Evolutionary conservation across 2,113 vertebrate genomes (phyloP), one percentile per base, ranked within the genome.

Genomic region (Microcebus tavaratra): DNA sequence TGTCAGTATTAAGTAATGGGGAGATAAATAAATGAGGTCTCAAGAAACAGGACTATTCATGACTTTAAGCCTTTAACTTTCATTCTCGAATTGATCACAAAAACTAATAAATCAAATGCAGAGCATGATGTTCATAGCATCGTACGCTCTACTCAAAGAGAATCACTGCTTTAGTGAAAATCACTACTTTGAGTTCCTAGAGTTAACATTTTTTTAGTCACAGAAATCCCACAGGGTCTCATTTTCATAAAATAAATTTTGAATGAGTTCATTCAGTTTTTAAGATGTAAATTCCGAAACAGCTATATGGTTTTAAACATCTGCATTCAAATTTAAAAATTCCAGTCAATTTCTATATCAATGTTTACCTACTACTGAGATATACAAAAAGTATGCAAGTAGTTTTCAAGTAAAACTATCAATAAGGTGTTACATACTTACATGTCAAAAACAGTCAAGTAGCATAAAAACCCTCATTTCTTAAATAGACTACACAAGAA

Each of bases 21-120:
- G 82, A 92, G 63, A 81, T 50, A 89, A 81, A 92, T 91, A 78
- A 88, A 73, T 27, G 31, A 86, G 29, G 59, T 83, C 94, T 89
- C 36, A 39, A 72, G 39, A n/a, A 80, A 84, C 6, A 87, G 25
- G 45, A 39, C 63, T 42, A 76, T 67, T 89, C 86, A 61, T 89
- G 73, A 89, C 91, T 85, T 75, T 13, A 67, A 82, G 72, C 57
- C 59, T 92, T 59, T 88, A 88, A 93, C 70, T 45, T 90, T 90
- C 95, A 92, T 68, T 96, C 85, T 95, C 55, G 27, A 90, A 50
- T 11, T 36, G 65, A 94, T 34, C 3, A 23, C 48, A 72, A 65
- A 90, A 95, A 76, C 63, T 67, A 67, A 88, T 72, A 76, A 88
- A 73, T 95, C 78, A 94, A 91, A 96, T 75, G 95, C 95, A 94